Evolutionary conservation across 1,140 invertebrate species (phyloP).

Genomic region (Drosophila yakuba): DNA sequence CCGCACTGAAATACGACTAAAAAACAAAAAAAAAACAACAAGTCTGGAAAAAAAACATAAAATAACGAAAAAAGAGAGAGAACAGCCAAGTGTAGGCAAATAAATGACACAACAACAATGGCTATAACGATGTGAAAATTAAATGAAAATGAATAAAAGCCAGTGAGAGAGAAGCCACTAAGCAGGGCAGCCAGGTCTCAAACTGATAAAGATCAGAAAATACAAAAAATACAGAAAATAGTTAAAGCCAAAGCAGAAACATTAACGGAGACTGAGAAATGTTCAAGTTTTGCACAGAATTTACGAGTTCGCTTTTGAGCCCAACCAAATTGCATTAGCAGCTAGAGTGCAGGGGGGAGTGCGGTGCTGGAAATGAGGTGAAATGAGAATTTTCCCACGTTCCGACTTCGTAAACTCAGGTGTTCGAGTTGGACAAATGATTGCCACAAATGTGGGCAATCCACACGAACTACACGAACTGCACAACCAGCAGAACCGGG

Average conservation of each 20-base stretch:
- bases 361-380: not conserved
- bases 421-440: conserved; percentile 45
- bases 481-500: conserved; percentile 11
- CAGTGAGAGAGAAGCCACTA: conserved; percentile 33
- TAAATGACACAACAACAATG: conserved; percentile 75
- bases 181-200: conserved; percentile 50
- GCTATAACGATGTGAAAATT: conserved; percentile 79
- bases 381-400: conserved; percentile 80
- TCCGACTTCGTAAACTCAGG: conserved; percentile 30
- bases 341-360: too few relatives aligned
- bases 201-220: conserved; percentile 73
- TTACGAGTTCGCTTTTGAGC: conserved; percentile 57
- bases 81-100: conserved; percentile 72
- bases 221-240: conserved; percentile 21
- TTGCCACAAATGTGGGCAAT: conserved; percentile 18
- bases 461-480: conserved; percentile 1
- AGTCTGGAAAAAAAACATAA: conserved; percentile 24
- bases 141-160: conserved; percentile 72
- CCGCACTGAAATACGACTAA: not conserved
- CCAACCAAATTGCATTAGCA: conserved; percentile 64
- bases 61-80: conserved; percentile 40
- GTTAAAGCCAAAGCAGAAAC: conserved; percentile 28
- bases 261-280: conserved; percentile 46
- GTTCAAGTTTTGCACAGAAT: conserved; percentile 78
- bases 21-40: conserved; percentile 20